A percentile compares a stretch with the other conserved stretches of the same genome.
phyloP scores from a whole-genome alignment of 2,113 vertebrate species.

The Puffinus mauretanicus region DNA sequence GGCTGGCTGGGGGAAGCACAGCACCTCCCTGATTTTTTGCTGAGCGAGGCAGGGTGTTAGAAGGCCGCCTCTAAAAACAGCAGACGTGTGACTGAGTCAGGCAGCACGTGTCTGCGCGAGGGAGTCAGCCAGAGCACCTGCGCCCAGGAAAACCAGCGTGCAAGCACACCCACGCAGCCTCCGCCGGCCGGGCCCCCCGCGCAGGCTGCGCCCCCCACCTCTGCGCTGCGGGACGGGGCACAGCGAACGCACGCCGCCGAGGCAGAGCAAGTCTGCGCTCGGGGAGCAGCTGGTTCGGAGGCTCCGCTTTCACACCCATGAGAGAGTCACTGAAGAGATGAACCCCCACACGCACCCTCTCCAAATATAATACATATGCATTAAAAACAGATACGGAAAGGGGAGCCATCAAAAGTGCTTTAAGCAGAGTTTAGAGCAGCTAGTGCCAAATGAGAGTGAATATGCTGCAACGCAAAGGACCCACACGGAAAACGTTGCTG shows the following conservation, averaged over 20 bases:
- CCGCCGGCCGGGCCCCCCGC: not conserved
- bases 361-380: slow-evolving; percentile 28
- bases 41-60: slow-evolving; percentile 31
- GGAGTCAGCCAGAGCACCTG: not conserved
- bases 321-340: not conserved
- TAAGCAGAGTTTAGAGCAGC: not conserved
- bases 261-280: not conserved
- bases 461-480: not conserved
- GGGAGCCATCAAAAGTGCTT: not conserved
- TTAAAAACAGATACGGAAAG: not conserved
- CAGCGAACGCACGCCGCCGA: not conserved
- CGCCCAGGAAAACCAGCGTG: not conserved
- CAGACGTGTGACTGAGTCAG: slow-evolving; percentile 53
- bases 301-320: slow-evolving; percentile 42
- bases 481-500: not conserved
- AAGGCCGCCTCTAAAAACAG: slow-evolving; percentile 43
- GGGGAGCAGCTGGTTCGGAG: slow-evolving; percentile 48
- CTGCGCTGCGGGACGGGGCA: not conserved
- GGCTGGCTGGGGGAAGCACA: not conserved
- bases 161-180: not conserved
- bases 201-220: not conserved
- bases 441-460: not conserved
- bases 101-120: slow-evolving; percentile 7
- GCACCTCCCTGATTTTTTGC: not conserved
- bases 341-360: not conserved